Conservation (phyloP, 2,888 invertebrate genomes). For the Drosophila sordidapex region DNA sequence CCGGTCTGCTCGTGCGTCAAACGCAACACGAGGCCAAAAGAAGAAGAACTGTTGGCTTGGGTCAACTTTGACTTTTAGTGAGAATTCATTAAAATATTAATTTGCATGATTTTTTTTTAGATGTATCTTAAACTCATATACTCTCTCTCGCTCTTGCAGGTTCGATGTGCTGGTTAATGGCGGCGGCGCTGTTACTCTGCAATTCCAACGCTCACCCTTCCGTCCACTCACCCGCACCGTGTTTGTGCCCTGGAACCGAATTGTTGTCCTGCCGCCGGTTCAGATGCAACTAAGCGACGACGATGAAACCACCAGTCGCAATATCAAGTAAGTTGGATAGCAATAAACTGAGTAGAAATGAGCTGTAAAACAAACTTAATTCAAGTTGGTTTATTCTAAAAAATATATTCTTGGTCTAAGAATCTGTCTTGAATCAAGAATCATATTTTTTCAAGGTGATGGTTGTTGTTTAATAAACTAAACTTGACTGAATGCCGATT, state of each 20-base stretch:
- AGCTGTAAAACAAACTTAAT: not conserved
- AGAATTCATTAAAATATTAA: constrained; percentile 78
- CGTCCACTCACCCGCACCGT: constrained; percentile 94
- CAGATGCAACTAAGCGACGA: constrained; percentile 94
- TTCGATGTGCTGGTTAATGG: constrained; percentile 99
- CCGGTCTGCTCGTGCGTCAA: constrained; percentile 46
- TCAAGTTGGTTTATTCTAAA: not conserved
- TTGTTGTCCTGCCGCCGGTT: constrained; percentile 95
- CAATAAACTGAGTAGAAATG: not conserved
- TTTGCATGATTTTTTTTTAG: constrained; percentile 68
- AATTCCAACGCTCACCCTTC: constrained; percentile 98
- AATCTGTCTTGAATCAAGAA: not conserved
- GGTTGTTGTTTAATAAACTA: not conserved
- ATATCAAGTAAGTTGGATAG: constrained; percentile 82
- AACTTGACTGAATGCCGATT: not conserved
- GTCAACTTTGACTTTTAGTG: not conserved
- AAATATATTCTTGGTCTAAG: not conserved
- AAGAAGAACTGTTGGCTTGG: not conserved
- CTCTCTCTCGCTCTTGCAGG: constrained; percentile 86
- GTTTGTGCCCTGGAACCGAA: constrained; percentile 98
- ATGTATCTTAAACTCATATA: not conserved
- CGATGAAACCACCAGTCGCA: constrained; percentile 85
- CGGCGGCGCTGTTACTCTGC: constrained; percentile 97
- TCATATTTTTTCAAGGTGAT: not conserved
- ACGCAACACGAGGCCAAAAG: constrained; percentile 6